These are phyloP conservation scores for Seriola aureovittata DNA, from an alignment of 2,113 vertebrate species.

Conservation along the genomic window DNA sequence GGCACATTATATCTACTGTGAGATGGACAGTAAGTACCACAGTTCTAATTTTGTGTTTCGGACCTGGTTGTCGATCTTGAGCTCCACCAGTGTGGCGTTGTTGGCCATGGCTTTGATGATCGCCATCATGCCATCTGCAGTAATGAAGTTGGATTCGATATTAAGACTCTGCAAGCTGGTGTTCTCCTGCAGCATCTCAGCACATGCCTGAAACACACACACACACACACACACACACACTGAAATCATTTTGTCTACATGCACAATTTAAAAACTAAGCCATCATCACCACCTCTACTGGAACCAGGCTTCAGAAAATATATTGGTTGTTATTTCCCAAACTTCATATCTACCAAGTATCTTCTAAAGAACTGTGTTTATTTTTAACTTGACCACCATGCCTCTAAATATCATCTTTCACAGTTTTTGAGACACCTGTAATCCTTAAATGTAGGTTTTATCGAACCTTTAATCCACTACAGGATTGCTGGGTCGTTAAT, in stretches of 20 bases:
- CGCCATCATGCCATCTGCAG: conserved; percentile 90
- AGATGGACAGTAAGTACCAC: no score
- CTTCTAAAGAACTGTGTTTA: no score
- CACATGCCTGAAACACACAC: conserved; percentile 86
- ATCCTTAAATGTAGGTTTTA: neutral
- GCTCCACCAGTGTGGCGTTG: conserved; percentile 88
- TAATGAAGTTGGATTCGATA: conserved; percentile 98
- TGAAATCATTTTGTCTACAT: neutral
- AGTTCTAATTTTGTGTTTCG: neutral
- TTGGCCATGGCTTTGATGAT: conserved; percentile 88
- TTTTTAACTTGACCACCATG: no score
- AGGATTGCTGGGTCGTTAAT: no score
- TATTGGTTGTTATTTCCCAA: no score
- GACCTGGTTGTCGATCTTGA: conserved; percentile 96
- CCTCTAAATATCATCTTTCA: no score
- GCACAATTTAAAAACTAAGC: neutral
- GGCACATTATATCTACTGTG: no score
- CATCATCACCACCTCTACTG: no score
- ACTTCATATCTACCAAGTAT: no score
- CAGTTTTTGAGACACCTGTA: neutral
- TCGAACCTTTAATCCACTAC: no score
- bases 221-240: neutral
- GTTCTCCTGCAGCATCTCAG: conserved; percentile 94
- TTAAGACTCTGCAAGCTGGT: conserved; percentile 92
- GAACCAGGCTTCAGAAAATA: no score